Evolutionary conservation across 2,888 invertebrate genomes (phyloP).

Genomic region (Lucinisca nassula): DNA sequence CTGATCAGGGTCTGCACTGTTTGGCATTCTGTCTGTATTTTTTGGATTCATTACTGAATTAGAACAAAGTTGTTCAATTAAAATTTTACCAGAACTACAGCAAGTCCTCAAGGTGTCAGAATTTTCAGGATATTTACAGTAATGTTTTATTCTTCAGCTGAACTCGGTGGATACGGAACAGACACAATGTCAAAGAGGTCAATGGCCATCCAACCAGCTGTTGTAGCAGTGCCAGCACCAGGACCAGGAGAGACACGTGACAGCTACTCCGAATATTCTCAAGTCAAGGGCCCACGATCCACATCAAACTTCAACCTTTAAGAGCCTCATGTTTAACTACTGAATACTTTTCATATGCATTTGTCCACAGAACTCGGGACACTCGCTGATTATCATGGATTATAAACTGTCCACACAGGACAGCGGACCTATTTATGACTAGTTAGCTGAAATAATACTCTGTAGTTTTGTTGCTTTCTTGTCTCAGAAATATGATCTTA

Average conservation of each 20-base stretch:
- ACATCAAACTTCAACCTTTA: slow-evolving; percentile 77
- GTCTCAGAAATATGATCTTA: too few relatives aligned
- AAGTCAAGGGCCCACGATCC: slow-evolving; percentile 67
- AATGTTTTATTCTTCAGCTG: slow-evolving; percentile 78
- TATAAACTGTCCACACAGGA: neutral
- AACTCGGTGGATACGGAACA: slow-evolving; percentile 81
- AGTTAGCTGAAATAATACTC: slow-evolving; percentile 13
- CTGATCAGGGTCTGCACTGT: too few relatives aligned
- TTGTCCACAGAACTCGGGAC: neutral
- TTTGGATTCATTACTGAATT: too few relatives aligned
- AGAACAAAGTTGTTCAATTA: too few relatives aligned
- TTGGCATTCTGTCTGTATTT: too few relatives aligned
- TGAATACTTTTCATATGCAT: neutral
- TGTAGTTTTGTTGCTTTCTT: neutral
- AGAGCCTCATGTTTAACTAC: neutral
- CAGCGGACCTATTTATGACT: neutral
- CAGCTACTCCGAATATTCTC: slow-evolving; percentile 80
- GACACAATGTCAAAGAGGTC: slow-evolving; percentile 83
- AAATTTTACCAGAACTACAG: too few relatives aligned
- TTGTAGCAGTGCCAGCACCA: slow-evolving; percentile 75
- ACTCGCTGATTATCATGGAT: neutral
- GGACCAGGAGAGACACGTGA: slow-evolving; percentile 48
- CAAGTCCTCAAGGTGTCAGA: too few relatives aligned
- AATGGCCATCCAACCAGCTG: slow-evolving; percentile 80
- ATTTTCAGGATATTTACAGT: too few relatives aligned